A percentile compares a stretch with the other conserved stretches of the same genome.
These are phyloP conservation scores for Dromas ardeola DNA, from an alignment of 2,113 vertebrate genomes.

Conservation along the genomic window DNA sequence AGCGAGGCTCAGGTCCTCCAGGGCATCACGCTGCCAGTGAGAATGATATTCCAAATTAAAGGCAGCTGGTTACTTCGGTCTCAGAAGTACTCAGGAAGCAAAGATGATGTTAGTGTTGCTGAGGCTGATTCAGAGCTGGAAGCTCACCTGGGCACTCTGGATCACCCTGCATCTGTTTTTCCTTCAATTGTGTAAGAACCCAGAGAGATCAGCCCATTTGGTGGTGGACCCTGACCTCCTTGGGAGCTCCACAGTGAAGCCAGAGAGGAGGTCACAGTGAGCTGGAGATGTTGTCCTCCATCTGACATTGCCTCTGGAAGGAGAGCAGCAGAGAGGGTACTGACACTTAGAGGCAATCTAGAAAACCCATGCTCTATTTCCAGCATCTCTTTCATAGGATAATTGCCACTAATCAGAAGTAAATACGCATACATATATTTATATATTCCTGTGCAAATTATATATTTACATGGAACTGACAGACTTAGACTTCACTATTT, in stretches of 20 bases:
- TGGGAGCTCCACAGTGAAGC: background rate
- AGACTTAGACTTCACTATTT: constrained; percentile 35
- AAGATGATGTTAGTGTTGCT: background rate
- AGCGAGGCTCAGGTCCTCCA: background rate
- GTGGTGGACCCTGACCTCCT: background rate
- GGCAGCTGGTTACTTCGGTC: background rate
- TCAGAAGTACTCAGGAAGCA: background rate
- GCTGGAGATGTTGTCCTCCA: background rate
- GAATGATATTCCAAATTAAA: background rate
- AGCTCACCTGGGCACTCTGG: background rate
- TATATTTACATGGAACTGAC: constrained; percentile 57
- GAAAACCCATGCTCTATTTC: constrained; percentile 33
- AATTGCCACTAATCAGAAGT: constrained; percentile 67
- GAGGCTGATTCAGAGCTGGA: background rate
- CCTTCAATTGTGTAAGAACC: background rate
- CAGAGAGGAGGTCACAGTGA: background rate
- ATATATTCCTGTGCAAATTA: constrained; percentile 59
- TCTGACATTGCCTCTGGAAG: background rate
- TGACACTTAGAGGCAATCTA: constrained; percentile 3
- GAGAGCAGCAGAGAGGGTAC: background rate
- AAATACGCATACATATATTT: constrained; percentile 20
- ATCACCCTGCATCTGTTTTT: background rate
- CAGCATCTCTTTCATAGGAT: constrained; percentile 28
- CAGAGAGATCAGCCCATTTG: background rate
- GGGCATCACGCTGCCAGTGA: background rate